phyloP scores from a whole-genome alignment of 2,797 vertebrate genomes.

The Phaenicophaeus curvirostris region DNA sequence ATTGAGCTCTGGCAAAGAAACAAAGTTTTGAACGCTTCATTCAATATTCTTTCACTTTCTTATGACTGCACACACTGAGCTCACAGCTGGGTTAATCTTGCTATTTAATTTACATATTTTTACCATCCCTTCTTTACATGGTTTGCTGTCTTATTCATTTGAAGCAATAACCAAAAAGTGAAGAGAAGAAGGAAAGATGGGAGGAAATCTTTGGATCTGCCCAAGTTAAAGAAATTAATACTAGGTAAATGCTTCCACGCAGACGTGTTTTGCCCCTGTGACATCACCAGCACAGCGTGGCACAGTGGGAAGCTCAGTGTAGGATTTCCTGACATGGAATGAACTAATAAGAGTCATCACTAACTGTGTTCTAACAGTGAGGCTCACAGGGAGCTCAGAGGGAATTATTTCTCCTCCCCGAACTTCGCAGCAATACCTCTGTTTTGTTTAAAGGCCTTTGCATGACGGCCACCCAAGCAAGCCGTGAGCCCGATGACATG shows the following conservation, averaged over 20 bases:
- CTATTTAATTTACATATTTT: not conserved
- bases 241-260: not conserved
- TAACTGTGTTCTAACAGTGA: not conserved
- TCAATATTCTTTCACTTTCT: not conserved
- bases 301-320: not conserved
- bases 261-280: not conserved
- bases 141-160: not conserved
- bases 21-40: not conserved
- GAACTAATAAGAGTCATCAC: not conserved
- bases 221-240: not conserved
- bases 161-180: not conserved
- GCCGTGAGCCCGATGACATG: not conserved
- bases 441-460: not conserved
- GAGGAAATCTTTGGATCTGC: not conserved
- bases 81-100: not conserved
- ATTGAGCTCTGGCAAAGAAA: slow-evolving; percentile 13
- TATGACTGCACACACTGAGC: not conserved
- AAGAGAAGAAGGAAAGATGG: not conserved
- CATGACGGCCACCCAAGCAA: not conserved
- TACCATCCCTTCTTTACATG: not conserved
- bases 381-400: not conserved
- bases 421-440: not conserved
- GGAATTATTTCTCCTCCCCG: not conserved
- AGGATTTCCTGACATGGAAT: not conserved
- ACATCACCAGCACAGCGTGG: rapidly evolving